These are phyloP conservation scores for Pachyramphus minor DNA, from an alignment of 2,113 vertebrate genomes.

Conservation along the genomic window DNA sequence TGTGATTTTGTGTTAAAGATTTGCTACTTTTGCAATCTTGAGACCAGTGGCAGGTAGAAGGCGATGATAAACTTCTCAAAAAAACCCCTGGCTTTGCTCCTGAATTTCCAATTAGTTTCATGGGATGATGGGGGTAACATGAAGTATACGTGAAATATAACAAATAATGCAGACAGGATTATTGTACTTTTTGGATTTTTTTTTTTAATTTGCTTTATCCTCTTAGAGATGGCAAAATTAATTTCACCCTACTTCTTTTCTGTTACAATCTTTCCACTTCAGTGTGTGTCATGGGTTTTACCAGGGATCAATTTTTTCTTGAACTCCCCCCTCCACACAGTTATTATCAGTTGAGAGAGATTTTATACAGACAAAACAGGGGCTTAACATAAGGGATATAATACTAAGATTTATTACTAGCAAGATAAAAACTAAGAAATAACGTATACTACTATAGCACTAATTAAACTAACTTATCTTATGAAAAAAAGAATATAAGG, in stretches of 20 bases:
- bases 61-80: not conserved
- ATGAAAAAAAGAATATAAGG: too few species aligned
- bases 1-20: not conserved
- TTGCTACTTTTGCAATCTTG: not conserved
- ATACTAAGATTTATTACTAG: too few species aligned
- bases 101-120: not conserved
- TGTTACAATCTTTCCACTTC: not conserved
- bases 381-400: too few species aligned
- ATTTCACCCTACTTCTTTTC: not conserved
- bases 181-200: not conserved
- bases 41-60: not conserved
- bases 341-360: too few species aligned
- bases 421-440: too few species aligned
- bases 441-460: too few species aligned
- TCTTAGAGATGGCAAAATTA: slow-evolving; percentile 5
- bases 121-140: not conserved
- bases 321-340: too few species aligned
- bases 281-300: too few species aligned
- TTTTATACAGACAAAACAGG: too few species aligned
- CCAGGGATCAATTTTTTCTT: too few species aligned
- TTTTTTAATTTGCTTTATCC: not conserved
- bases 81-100: not conserved
- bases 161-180: not conserved
- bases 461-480: too few species aligned
- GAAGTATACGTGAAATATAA: not conserved